phyloP scores from a whole-genome alignment of 2,113 vertebrate genomes.

The Lanius ludovicianus region DNA sequence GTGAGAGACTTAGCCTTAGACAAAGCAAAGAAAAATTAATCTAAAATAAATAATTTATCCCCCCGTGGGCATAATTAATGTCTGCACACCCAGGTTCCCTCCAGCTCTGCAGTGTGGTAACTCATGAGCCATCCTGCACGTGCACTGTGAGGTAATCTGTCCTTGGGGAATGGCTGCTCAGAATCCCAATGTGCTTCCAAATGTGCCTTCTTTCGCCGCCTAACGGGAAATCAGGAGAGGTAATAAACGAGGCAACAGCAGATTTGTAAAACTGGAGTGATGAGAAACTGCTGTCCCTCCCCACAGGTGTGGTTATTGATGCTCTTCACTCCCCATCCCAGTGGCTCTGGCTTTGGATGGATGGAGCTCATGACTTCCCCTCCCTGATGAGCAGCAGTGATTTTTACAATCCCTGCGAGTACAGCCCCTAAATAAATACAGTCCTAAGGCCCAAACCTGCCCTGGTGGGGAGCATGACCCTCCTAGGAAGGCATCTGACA shows the following conservation, averaged over 20 bases:
- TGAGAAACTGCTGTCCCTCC: neutral
- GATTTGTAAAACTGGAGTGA: neutral
- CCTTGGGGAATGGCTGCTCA: neutral
- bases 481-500: neutral
- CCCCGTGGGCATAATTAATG: neutral
- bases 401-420: neutral
- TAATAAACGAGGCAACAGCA: neutral
- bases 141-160: neutral
- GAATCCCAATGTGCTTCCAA: neutral
- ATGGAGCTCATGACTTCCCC: neutral
- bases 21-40: conserved; percentile 4
- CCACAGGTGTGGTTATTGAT: neutral
- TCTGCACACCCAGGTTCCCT: neutral
- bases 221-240: neutral
- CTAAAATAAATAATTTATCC: conserved; percentile 33
- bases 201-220: neutral
- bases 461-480: neutral
- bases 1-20: neutral
- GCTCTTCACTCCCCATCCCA: neutral
- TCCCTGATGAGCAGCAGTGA: neutral
- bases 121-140: neutral
- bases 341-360: neutral
- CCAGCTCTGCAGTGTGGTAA: neutral
- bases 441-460: neutral
- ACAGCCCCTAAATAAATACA: neutral